A percentile compares a stretch with the other conserved stretches of the same genome.
Conservation (phyloP, 2,113 vertebrate genomes). For the Hirundichthys speculiger region DNA sequence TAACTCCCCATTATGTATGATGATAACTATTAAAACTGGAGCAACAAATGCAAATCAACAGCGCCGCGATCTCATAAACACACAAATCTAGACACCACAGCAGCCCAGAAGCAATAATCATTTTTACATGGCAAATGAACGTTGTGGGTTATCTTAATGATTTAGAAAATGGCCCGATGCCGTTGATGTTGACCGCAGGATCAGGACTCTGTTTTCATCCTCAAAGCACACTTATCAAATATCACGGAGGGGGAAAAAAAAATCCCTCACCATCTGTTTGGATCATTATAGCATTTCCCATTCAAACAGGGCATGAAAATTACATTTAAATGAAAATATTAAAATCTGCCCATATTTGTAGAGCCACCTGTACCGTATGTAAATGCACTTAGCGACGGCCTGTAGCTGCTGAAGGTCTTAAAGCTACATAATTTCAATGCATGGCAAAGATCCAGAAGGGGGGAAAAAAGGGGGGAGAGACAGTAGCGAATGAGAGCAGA, state of each 20-base stretch:
- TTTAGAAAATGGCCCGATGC: constrained; percentile 12
- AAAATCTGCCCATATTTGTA: constrained; percentile 76
- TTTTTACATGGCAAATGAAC: constrained; percentile 52
- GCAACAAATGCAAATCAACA: constrained; percentile 41
- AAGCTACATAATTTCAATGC: constrained; percentile 71
- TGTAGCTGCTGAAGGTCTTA: constrained; percentile 53
- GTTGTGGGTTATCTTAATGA: constrained; percentile 31
- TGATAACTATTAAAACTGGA: constrained; percentile 14
- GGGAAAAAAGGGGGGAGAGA: constrained; percentile 15
- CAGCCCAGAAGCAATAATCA: constrained; percentile 4
- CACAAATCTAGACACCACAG: constrained; percentile 1
- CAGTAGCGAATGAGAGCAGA: constrained; percentile 3
- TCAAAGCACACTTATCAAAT: constrained; percentile 65
- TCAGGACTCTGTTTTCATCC: constrained; percentile 43
- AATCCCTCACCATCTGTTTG: constrained; percentile 55
- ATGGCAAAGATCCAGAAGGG: constrained; percentile 48
- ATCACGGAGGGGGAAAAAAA: constrained; percentile 48
- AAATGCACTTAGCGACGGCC: constrained; percentile 71
- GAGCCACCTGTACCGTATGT: constrained; percentile 79
- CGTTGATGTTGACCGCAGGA: constrained; percentile 38
- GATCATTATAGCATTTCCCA: constrained; percentile 78
- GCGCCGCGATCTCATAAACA: constrained; percentile 18
- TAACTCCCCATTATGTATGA: not conserved
- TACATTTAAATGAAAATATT: constrained; percentile 83
- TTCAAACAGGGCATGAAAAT: constrained; percentile 83